Evolutionary conservation across 2,113 vertebrate species (phyloP).

Genomic region (Bostrychus sinensis): DNA sequence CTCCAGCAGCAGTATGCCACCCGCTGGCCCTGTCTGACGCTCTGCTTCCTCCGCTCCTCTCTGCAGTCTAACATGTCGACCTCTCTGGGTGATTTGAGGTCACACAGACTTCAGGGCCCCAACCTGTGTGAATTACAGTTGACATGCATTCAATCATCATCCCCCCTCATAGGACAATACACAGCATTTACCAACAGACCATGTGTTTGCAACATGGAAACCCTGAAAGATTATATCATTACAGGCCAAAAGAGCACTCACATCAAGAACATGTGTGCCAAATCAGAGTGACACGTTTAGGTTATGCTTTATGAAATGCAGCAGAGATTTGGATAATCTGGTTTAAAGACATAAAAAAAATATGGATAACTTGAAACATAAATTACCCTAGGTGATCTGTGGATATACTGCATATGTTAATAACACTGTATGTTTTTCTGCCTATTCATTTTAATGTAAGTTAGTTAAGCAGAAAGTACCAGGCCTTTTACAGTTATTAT

Average conservation of each 20-base stretch:
- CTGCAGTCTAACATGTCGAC: constrained; percentile 41
- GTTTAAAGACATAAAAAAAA: no score
- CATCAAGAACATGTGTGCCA: constrained; percentile 2
- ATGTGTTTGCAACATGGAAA: constrained; percentile 66
- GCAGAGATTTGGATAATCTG: neutral
- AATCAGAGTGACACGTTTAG: constrained; percentile 1
- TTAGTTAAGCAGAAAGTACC: no score
- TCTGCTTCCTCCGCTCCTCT: constrained; percentile 7
- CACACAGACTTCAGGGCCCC: constrained; percentile 56
- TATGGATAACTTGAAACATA: no score
- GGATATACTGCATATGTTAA: no score
- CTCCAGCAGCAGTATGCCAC: neutral
- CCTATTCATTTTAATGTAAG: no score
- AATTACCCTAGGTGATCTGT: no score
- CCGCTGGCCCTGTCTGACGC: constrained; percentile 20
- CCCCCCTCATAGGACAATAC: constrained; percentile 50
- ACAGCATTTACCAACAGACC: constrained; percentile 59
- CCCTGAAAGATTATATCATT: constrained; percentile 27
- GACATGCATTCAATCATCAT: constrained; percentile 65
- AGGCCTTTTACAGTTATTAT: no score
- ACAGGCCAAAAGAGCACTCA: constrained; percentile 21
- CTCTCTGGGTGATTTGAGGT: constrained; percentile 59
- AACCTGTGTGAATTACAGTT: constrained; percentile 55
- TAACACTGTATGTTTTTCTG: no score
- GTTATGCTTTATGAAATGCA: constrained; percentile 8